These are phyloP conservation scores for Theretra japonica DNA, from an alignment of 2,888 invertebrate genomes.

Conservation along the genomic window DNA sequence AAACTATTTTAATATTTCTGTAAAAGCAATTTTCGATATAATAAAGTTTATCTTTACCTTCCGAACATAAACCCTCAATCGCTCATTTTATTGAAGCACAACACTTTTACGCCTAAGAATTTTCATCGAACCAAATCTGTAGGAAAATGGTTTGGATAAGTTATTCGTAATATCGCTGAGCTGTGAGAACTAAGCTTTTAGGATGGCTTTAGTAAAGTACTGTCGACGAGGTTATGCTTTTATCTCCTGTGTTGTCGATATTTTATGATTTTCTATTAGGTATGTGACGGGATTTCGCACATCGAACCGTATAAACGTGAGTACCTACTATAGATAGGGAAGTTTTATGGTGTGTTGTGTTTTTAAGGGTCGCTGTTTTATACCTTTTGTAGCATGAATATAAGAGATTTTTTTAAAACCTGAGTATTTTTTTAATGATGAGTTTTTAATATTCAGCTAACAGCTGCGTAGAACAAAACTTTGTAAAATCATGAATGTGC, in stretches of 20 bases:
- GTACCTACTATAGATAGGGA: no score
- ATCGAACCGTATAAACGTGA: neutral
- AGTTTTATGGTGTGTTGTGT: no score
- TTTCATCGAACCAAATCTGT: neutral
- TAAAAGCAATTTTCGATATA: no score
- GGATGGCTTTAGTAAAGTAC: neutral
- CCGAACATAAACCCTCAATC: neutral
- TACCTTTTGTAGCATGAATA: no score
- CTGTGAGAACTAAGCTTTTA: constrained; percentile 18
- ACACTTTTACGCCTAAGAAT: neutral
- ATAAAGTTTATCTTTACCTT: neutral
- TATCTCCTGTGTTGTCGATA: constrained; percentile 10
- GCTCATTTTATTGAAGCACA: neutral
- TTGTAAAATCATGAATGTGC: no score
- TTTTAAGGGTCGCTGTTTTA: no score
- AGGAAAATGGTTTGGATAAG: constrained; percentile 5
- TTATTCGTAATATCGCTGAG: constrained; percentile 12
- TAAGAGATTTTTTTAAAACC: no score
- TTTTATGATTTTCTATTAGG: constrained; percentile 11
- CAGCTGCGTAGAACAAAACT: no score
- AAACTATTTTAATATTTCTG: no score
- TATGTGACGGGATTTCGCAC: neutral
- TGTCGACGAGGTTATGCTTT: constrained; percentile 15
- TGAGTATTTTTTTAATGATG: no score
- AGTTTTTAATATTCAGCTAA: no score